phyloP scores from a whole-genome alignment of 2,888 invertebrate genomes.

The Cordilura impudica region DNA sequence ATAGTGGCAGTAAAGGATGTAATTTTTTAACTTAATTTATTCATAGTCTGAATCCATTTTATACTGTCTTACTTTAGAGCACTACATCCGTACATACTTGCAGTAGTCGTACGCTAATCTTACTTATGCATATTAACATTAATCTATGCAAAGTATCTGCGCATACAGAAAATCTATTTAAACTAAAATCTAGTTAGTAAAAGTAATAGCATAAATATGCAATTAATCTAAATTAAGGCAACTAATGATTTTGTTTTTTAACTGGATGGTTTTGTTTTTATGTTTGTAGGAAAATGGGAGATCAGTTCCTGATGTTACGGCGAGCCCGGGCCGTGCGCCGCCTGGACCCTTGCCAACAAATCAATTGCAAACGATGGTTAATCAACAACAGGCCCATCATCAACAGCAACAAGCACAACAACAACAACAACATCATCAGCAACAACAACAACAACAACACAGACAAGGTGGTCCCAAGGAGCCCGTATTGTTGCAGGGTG shows the following conservation, averaged over 20 bases:
- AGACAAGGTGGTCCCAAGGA: conserved; percentile 78
- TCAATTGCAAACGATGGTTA: conserved; percentile 79
- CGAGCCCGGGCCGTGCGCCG: conserved; percentile 90
- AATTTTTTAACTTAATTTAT: conserved; percentile 49
- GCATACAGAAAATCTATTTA: conserved; percentile 39
- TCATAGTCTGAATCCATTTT: conserved; percentile 43
- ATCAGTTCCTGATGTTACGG: conserved; percentile 94
- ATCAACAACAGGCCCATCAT: conserved; percentile 72
- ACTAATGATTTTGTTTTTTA: background rate
- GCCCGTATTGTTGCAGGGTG: conserved; percentile 92
- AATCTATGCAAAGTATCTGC: conserved; percentile 51
- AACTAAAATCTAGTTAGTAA: conserved; percentile 31
- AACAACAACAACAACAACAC: conserved; percentile 77
- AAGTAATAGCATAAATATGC: conserved; percentile 39
- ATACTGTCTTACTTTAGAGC: conserved; percentile 5
- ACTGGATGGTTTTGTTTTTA: background rate
- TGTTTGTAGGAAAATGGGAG: conserved; percentile 89
- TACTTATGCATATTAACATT: conserved; percentile 49
- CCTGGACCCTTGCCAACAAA: conserved; percentile 82
- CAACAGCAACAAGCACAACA: conserved; percentile 78
- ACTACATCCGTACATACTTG: background rate
- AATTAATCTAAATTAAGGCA: conserved; percentile 9
- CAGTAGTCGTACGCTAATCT: conserved; percentile 35
- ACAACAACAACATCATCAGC: conserved; percentile 79
- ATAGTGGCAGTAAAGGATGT: background rate